A percentile compares a stretch with the other conserved stretches of the same genome.
Evolutionary conservation across 92 coral and sea anemone species (phyloP).

Genomic region (Porites lobata): DNA sequence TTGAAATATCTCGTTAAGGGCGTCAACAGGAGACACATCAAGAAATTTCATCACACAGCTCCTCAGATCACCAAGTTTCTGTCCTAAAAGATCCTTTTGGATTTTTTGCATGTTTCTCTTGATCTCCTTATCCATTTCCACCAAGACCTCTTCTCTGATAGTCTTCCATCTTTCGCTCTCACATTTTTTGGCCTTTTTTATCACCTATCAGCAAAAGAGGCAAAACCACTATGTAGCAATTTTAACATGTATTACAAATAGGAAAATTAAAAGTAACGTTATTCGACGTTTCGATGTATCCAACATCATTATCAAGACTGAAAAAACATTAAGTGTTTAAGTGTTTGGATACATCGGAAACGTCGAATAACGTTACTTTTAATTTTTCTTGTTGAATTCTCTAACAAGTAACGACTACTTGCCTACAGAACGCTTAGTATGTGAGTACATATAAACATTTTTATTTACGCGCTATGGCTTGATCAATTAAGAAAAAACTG

Average conservation of each 20-base stretch:
- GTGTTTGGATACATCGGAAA: too few species aligned
- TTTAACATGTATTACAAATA: not conserved
- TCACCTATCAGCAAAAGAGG: conserved; percentile 45
- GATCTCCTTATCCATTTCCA: conserved; percentile 81
- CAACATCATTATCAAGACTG: too few species aligned
- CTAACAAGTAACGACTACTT: too few species aligned
- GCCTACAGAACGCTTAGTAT: too few species aligned
- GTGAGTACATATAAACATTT: too few species aligned
- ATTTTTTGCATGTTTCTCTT: conserved; percentile 69
- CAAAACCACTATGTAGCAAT: not conserved
- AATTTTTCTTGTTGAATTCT: too few species aligned
- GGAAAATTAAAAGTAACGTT: too few species aligned
- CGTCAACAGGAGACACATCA: conserved; percentile 71
- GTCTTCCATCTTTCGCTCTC: conserved; percentile 79
- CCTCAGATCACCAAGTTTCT: conserved; percentile 72
- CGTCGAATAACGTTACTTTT: too few species aligned
- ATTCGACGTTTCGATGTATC: too few species aligned
- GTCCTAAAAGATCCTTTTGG: conserved; percentile 83
- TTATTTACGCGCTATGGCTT: too few species aligned
- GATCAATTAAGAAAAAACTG: too few species aligned
- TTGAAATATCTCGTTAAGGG: conserved; percentile 68
- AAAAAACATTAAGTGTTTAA: too few species aligned
- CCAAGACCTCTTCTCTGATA: conserved; percentile 57
- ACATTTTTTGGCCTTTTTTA: conserved; percentile 70
- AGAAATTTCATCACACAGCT: conserved; percentile 75